Percentiles rank a stretch among this genome's conserved stretches.
phyloP scores from a whole-genome alignment of 2,797 vertebrate genomes.

The Cyprinodon diabolis region DNA sequence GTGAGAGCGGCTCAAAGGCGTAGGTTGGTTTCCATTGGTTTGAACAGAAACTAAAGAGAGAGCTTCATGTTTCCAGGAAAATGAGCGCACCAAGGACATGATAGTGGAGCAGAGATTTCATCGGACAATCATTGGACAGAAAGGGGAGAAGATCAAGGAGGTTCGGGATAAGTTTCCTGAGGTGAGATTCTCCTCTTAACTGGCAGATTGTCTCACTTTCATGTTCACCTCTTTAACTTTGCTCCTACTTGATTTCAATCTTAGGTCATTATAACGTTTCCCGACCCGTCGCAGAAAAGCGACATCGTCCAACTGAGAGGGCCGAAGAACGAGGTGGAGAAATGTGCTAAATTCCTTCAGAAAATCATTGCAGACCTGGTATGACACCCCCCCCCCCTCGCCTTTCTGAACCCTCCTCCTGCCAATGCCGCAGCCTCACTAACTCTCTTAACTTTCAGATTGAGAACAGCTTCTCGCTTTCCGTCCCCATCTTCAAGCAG shows the following conservation, averaged over 20 bases:
- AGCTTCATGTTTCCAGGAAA: conserved; percentile 68
- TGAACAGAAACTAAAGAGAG: background rate
- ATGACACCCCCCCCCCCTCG: conserved; percentile 11
- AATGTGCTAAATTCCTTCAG: conserved; percentile 85
- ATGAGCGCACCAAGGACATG: conserved; percentile 84
- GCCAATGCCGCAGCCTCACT: background rate
- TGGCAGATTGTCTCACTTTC: background rate
- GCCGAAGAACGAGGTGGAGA: conserved; percentile 87
- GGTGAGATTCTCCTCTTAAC: conserved; percentile 51
- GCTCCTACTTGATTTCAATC: conserved; percentile 6
- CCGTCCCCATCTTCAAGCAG: conserved; percentile 85
- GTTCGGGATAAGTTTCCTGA: conserved; percentile 87
- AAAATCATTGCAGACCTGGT: conserved; percentile 85
- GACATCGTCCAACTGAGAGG: conserved; percentile 86
- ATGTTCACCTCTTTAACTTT: conserved; percentile 10
- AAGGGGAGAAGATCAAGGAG: conserved; percentile 86
- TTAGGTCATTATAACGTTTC: conserved; percentile 87
- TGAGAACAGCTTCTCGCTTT: conserved; percentile 85
- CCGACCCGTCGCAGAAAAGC: conserved; percentile 83
- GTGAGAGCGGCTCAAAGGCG: conserved; percentile 61
- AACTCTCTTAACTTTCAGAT: conserved; percentile 65
- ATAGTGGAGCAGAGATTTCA: conserved; percentile 86
- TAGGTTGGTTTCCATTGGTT: background rate
- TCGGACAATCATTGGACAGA: conserved; percentile 84
- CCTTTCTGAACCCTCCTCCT: background rate